Conservation (phyloP, 1,140 invertebrate genomes). For the Drosophila aff. region DNA sequence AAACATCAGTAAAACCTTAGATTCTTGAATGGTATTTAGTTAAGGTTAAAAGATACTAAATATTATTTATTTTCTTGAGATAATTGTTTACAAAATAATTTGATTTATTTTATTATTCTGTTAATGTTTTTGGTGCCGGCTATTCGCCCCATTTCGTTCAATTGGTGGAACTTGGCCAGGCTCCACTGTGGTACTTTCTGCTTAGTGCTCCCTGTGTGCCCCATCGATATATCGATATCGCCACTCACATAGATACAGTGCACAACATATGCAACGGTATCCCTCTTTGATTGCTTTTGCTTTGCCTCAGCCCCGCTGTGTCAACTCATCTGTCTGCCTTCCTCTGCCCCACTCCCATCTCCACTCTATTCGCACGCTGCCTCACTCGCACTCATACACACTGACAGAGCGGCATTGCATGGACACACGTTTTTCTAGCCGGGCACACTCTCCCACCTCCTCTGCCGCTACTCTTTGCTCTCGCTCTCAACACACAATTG, state of each 20-base stretch:
- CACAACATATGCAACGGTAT: constrained; percentile 59
- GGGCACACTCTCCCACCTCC: constrained; percentile 39
- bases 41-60: neutral
- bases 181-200: constrained; percentile 8
- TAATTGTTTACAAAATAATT: neutral
- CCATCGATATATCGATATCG: constrained; percentile 39
- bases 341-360: constrained; percentile 24
- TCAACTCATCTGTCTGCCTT: constrained; percentile 62
- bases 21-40: neutral
- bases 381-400: constrained; percentile 13
- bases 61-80: no score
- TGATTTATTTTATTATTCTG: neutral
- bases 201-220: constrained; percentile 5
- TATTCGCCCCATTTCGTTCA: neutral
- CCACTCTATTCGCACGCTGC: constrained; percentile 10
- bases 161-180: neutral
- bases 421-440: constrained; percentile 64
- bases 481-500: constrained; percentile 71
- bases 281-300: constrained; percentile 50
- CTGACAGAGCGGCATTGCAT: constrained; percentile 20
- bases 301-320: constrained; percentile 44
- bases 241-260: constrained; percentile 52
- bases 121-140: neutral
- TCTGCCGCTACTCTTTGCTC: constrained; percentile 13
- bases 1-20: neutral